Percentiles rank a stretch among this genome's conserved stretches.
Conservation (phyloP, 2,797 vertebrate genomes). For the Tolypeutes matacus region DNA sequence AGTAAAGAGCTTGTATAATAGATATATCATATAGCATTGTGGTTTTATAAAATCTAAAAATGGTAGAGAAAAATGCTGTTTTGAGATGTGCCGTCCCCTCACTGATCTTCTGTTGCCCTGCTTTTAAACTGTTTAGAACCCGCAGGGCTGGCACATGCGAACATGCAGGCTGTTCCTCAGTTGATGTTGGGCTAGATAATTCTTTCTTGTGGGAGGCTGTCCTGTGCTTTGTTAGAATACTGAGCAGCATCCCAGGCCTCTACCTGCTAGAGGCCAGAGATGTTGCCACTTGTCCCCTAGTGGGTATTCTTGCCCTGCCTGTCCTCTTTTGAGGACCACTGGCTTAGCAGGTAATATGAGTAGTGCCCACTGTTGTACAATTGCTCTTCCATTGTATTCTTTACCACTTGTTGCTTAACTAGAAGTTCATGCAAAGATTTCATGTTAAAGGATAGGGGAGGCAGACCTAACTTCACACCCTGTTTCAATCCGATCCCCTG, state of each 20-base stretch:
- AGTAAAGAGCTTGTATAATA: constrained; percentile 21
- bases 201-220: neutral
- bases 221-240: neutral
- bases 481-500: neutral
- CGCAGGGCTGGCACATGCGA: neutral
- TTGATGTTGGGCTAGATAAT: neutral
- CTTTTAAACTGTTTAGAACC: constrained; percentile 2
- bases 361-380: neutral
- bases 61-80: neutral
- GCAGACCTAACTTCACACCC: neutral
- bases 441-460: neutral
- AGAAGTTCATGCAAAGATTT: neutral
- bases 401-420: neutral
- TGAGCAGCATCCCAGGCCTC: neutral
- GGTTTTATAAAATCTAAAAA: constrained; percentile 48
- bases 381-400: constrained; percentile 3
- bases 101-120: neutral
- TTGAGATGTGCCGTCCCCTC: neutral
- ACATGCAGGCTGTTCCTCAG: neutral
- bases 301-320: neutral
- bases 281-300: neutral
- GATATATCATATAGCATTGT: neutral
- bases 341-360: neutral
- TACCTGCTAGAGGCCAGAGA: neutral
- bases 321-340: neutral